Conservation (phyloP, 2,888 invertebrate species). For the Suillia variegata region DNA sequence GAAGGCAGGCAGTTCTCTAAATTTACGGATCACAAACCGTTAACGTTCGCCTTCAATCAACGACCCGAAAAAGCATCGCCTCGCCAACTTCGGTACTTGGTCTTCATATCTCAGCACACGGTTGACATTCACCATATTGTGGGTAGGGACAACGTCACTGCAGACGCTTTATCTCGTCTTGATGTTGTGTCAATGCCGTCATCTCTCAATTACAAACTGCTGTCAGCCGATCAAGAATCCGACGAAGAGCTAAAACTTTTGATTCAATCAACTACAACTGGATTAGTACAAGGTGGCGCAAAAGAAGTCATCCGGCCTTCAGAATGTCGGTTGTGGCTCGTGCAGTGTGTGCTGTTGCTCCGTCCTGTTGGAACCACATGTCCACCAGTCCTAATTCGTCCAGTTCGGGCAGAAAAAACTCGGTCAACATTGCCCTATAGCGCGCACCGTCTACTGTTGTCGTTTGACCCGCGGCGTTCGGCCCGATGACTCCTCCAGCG, state of each 20-base stretch:
- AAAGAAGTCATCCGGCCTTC: no score
- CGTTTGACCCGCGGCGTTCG: no score
- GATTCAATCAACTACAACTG: no score
- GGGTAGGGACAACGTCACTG: neutral
- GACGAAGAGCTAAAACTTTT: neutral
- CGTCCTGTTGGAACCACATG: no score
- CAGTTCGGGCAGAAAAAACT: no score
- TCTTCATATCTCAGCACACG: conserved; percentile 35
- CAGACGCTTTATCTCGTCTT: neutral
- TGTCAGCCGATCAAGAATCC: conserved; percentile 1
- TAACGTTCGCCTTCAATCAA: conserved; percentile 40
- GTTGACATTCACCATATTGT: neutral
- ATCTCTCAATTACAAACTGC: neutral
- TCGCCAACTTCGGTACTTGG: conserved; percentile 47
- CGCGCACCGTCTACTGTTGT: no score
- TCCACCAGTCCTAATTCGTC: no score
- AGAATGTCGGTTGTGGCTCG: no score
- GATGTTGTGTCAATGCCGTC: neutral
- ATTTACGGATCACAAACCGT: conserved; percentile 28
- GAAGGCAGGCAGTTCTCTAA: conserved; percentile 26
- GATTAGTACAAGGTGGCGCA: no score
- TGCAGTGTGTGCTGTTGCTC: no score
- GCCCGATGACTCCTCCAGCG: no score
- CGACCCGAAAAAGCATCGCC: conserved; percentile 44
- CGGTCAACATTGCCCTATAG: no score